Base-by-base conservation (phyloP, 2,888 invertebrate species). In the Mythimna albipuncta region DNA sequence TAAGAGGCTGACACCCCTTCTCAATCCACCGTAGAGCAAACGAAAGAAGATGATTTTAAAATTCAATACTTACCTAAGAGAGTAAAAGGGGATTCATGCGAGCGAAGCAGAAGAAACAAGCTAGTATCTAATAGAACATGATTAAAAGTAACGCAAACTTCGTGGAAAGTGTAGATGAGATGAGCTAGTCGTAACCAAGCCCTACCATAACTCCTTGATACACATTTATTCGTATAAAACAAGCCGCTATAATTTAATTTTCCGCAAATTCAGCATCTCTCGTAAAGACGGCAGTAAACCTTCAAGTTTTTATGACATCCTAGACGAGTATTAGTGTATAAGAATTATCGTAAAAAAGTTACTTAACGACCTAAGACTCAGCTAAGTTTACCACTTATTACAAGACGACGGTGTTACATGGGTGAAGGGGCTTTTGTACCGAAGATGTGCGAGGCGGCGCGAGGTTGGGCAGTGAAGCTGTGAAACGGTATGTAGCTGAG, bases 271-370 rank as follows among this genome's bases (percentile, higher is more conserved):
- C 83, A 79, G 85, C 75, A 52, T 75, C 84, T 52, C 38, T 78
- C 82, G 74, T 85, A 79, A 83, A 85, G 72, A 38, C 2, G 67
- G 73, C 19, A 59, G 65, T 85, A 82, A 81, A 85, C 79, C 75
- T 82, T 82, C 70, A 81, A 57, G 68, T 66, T 79, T 80, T 84
- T 82, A 82, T 62, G 70, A 41, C 55, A 57, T 62, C 62, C 72
- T 73, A 75, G 81, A 72, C 64, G 64, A 69, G 79, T 72, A 72
- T 80, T 84, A 83, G 77, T 84, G 65, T 75, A 41, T 70, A 74
- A 64, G 66, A 76, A 79, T 83, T 79, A 84, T 75, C 85, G 84
- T 85, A 83, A 85, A 85, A 84, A 84, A 84, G 75, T 81, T 78
- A 77, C 72, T 81, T 83, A 83, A 86, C 71, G 75, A 61, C 59